These are phyloP conservation scores for Chaetura pelagica DNA, from an alignment of 2,113 vertebrate species.

Conservation along the genomic window DNA sequence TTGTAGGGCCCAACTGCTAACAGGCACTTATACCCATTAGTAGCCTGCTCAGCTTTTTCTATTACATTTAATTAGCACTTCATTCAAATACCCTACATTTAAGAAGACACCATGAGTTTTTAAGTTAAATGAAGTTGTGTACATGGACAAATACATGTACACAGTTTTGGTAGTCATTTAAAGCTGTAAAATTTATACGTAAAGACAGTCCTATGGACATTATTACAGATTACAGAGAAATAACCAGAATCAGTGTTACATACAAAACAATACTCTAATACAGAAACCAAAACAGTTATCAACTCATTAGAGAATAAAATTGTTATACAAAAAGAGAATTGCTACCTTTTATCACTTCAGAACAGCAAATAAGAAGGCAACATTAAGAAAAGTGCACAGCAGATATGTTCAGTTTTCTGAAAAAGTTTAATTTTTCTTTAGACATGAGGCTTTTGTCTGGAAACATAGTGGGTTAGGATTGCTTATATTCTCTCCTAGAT, in stretches of 20 bases:
- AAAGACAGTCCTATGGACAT: background rate
- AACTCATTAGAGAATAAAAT: slow-evolving; percentile 36
- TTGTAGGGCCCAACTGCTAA: background rate
- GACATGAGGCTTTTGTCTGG: slow-evolving; percentile 11
- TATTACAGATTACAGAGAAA: background rate
- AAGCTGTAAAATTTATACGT: slow-evolving; percentile 16
- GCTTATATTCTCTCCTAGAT: slow-evolving; percentile 22
- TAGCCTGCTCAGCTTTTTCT: background rate
- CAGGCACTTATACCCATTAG: background rate
- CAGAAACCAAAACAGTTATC: slow-evolving; percentile 60
- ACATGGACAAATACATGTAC: background rate
- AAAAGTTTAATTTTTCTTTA: slow-evolving; percentile 3
- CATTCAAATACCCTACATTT: background rate
- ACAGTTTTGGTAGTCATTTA: slow-evolving; percentile 59
- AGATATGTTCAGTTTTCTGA: slow-evolving; percentile 17
- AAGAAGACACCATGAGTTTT: background rate
- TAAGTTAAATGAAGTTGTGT: background rate
- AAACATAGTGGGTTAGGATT: background rate
- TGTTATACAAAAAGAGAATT: slow-evolving; percentile 53
- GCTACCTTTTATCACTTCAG: slow-evolving; percentile 20
- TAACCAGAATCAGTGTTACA: slow-evolving; percentile 33
- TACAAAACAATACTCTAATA: slow-evolving; percentile 5
- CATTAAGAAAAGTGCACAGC: slow-evolving; percentile 41
- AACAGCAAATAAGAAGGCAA: slow-evolving; percentile 65
- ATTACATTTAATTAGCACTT: background rate